phyloP scores from a whole-genome alignment of 2,888 invertebrate genomes.

The Agelastica alni region DNA sequence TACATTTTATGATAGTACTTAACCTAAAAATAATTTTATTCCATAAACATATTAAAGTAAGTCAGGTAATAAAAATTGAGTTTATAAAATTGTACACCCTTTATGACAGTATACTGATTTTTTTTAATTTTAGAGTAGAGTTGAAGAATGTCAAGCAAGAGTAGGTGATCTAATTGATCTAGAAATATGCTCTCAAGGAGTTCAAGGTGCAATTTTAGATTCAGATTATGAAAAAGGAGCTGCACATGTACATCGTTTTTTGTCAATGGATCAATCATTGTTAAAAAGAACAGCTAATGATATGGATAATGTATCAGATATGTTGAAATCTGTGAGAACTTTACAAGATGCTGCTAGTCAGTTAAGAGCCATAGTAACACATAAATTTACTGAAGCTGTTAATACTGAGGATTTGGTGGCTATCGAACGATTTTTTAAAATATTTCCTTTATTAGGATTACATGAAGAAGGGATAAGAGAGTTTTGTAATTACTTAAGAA shows the following conservation, averaged over 20 bases:
- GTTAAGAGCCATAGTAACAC: constrained; percentile 70
- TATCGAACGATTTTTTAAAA: constrained; percentile 93
- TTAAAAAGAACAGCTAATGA: constrained; percentile 77
- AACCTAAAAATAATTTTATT: too few species aligned
- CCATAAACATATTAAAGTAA: too few species aligned
- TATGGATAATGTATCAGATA: constrained; percentile 71
- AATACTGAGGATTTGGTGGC: constrained; percentile 84
- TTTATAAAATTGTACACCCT: too few species aligned
- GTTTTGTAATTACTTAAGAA: constrained; percentile 84
- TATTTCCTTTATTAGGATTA: constrained; percentile 92
- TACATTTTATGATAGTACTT: too few species aligned
- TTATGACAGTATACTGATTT: too few species aligned
- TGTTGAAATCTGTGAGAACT: constrained; percentile 71
- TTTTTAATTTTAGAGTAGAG: constrained; percentile 69
- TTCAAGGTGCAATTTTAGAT: constrained; percentile 88
- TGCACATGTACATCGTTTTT: constrained; percentile 90
- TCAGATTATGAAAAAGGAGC: constrained; percentile 98
- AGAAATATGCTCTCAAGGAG: constrained; percentile 96
- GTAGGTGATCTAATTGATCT: constrained; percentile 95
- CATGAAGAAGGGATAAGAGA: constrained; percentile 87
- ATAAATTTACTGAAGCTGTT: constrained; percentile 90
- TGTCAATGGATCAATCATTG: constrained; percentile 88
- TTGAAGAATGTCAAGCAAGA: constrained; percentile 90
- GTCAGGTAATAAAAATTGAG: too few species aligned
- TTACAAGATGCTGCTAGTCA: constrained; percentile 78